Evolutionary conservation across 2,113 vertebrate genomes (phyloP), one percentile per base, ranked within the genome.

Genomic region (Glareola pratincola): DNA sequence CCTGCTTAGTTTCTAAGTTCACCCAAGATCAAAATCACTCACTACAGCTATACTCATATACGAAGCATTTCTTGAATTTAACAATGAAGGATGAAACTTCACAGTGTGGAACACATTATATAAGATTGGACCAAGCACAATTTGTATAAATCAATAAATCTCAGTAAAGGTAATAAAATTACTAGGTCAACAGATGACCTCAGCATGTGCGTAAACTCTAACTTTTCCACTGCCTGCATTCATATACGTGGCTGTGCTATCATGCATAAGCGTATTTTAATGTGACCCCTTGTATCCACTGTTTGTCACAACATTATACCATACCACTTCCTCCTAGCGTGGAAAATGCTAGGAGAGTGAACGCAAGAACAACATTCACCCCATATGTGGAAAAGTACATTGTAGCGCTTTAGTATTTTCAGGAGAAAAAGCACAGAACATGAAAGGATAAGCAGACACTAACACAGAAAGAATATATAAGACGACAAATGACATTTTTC

Each of bases 241-340:
- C 34, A 34, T 15, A 26, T 59, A 32, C 62, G 18, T 19, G 23
- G 56, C n/a, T 32, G 27, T 1, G 2, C 14, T 17, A 41, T 36
- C 0, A 0, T 41, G 37, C 26, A 53, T 14, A n/a, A 75, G 32
- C 0, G 0, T 50, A 60, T 60, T 74, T 26, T 43, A 74, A 64
- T 3, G 10, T 12, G 19, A 39, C 4, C 7, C 39, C 29, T 51
- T 22, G 12, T 24, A 30, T 8, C 23, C 39, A 23, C 45, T 43
- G 14, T 41, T 67, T 53, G 57, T 41, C 47, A 51, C 29, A 66
- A 32, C 36, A 56, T 39, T 48, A 41, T 37, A n/a, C 17, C 48
- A 48, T 6, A 14, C 12, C 17, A 24, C 32, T 10, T n/a, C n/a
- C n/a, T n/a, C n/a, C n/a, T n/a, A n/a, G 57, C 5, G 8, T 14